phyloP scores from a whole-genome alignment of 2,113 vertebrate species.

The Hippocampus guttulatus region DNA sequence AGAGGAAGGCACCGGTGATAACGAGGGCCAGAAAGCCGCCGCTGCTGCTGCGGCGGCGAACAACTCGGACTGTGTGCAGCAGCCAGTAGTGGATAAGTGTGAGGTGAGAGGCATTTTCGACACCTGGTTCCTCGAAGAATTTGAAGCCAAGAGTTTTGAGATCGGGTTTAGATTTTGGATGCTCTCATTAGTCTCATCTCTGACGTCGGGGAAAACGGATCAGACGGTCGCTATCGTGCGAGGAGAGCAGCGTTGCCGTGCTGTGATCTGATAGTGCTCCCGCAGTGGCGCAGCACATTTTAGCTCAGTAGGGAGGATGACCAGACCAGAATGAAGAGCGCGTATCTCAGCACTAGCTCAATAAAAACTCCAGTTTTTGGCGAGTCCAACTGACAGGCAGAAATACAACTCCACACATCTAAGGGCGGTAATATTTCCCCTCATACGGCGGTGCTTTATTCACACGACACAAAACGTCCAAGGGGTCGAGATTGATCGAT shows the following conservation, averaged over 20 bases:
- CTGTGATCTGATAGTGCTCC: constrained; percentile 17
- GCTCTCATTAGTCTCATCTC: constrained; percentile 16
- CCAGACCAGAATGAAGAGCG: background rate
- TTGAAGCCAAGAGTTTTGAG: background rate
- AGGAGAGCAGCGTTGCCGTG: background rate
- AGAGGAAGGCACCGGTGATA: constrained; percentile 90
- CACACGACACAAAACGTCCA: background rate
- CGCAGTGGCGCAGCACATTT: constrained; percentile 13
- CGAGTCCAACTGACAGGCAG: background rate
- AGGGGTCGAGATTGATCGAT: no score
- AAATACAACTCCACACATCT: background rate
- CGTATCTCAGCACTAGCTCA: background rate
- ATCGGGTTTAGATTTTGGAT: background rate
- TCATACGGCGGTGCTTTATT: background rate
- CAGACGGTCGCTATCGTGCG: constrained; percentile 1
- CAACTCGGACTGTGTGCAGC: constrained; percentile 89
- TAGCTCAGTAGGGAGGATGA: constrained; percentile 12
- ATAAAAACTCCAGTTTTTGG: background rate
- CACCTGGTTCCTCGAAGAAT: background rate
- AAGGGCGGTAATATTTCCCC: background rate
- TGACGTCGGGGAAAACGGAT: constrained; percentile 15
- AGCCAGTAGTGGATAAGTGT: constrained; percentile 92
- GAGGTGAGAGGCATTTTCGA: constrained; percentile 78
- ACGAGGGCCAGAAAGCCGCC: constrained; percentile 79
- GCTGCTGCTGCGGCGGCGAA: constrained; percentile 71